phyloP scores from a whole-genome alignment of 2,888 invertebrate species.

The Acronicta aceris region DNA sequence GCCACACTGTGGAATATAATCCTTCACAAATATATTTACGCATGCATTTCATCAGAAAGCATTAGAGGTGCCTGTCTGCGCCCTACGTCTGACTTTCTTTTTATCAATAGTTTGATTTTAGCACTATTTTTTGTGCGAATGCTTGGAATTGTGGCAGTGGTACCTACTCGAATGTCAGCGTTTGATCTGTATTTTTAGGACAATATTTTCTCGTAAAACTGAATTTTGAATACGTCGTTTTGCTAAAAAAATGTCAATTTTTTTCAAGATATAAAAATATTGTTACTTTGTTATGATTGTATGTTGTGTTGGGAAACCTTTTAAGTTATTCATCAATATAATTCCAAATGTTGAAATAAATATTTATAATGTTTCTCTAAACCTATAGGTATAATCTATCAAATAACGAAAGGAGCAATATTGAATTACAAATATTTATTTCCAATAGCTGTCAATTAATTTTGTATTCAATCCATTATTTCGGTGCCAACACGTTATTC shows the following conservation, averaged over 20 bases:
- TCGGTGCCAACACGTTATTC: no score
- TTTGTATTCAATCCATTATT: neutral
- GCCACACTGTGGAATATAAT: slow-evolving; percentile 11
- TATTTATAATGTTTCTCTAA: neutral
- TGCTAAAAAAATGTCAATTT: no score
- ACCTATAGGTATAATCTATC: no score
- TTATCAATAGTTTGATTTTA: slow-evolving; percentile 23
- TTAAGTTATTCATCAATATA: no score
- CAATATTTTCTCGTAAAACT: neutral
- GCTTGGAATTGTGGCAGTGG: slow-evolving; percentile 4
- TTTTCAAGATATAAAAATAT: neutral
- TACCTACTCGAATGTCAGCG: neutral
- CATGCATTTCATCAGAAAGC: slow-evolving; percentile 31
- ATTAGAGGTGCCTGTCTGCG: slow-evolving; percentile 69
- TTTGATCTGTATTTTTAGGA: neutral
- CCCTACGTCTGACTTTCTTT: slow-evolving; percentile 68
- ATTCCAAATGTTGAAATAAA: no score
- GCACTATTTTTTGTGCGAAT: slow-evolving; percentile 9
- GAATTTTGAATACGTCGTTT: no score
- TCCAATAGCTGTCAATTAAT: slow-evolving; percentile 2
- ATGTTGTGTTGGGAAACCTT: no score
- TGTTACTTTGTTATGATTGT: neutral
- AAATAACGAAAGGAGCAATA: neutral
- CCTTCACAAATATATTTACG: slow-evolving; percentile 26
- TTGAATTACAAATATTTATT: neutral